Evolutionary conservation across 2,797 vertebrate genomes (phyloP), one percentile per base, ranked within the genome.

Genomic region (Muscicapa striata): DNA sequence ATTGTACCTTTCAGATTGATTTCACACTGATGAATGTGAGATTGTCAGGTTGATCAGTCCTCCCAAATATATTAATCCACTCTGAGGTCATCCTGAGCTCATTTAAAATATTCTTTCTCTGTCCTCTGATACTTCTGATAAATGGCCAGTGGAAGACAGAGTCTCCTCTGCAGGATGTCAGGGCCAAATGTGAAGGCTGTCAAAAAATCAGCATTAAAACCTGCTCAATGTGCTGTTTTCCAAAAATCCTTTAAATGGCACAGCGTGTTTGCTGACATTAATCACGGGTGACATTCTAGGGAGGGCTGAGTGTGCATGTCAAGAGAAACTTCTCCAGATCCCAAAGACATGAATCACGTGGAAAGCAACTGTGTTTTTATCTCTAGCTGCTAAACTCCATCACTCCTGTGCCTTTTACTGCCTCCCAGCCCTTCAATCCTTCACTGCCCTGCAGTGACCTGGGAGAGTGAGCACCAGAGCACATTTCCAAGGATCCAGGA

Each of bases 211-310:
- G 78, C 86, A 70, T 82, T 91, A 85, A 96, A 94, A 84, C 49
- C 74, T 64, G 83, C 55, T 91, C 85, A 52, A 1, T 32, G 45
- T 94, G 97, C 94, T 87, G 32, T 90, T 95, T 91, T 77, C 89
- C 85, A 43, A 59, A 90, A 96, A 94, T 70, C 87, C 87, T 94
- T 90, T 94, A 89, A 97, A 93, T 95, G 96, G 96, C 93, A 93
- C 58, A 19, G 46, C 59, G 67, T n/a, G 77, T 79, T 70, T 72
- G 30, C 87, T 95, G 95, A 89, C 94, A 94, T 94, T 90, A 84
- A 96, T 96, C 94, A 93, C 4, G 23, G 94, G 57, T 58, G 88
- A 83, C 57, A 4, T 62, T 21, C 91, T 10, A 51, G 14, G 41
- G 48, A 80, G 67, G 70, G 46, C 83, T 66, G 91, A 89, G 70